Evolutionary conservation across 2,113 vertebrate genomes (phyloP).

Genomic region (Capreolus pygargus): DNA sequence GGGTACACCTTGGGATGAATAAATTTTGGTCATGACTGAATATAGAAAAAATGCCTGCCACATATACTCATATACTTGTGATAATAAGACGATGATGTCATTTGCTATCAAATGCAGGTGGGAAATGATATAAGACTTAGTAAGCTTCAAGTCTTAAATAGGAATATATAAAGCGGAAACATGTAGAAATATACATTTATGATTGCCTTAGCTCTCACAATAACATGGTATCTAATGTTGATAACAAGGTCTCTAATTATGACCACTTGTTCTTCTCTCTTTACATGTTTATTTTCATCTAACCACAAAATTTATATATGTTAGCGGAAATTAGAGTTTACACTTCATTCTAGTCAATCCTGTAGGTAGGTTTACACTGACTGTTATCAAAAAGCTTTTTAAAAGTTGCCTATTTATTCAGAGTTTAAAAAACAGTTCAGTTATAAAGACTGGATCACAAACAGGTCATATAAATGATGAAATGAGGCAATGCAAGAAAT

Average conservation of each 20-base stretch:
- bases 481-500: neutral
- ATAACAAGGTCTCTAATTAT: neutral
- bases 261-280: neutral
- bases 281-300: neutral
- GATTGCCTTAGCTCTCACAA: neutral
- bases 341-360: neutral
- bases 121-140: neutral
- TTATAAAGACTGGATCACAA: neutral
- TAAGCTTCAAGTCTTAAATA: constrained; percentile 8
- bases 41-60: neutral
- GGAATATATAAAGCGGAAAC: neutral
- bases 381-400: neutral
- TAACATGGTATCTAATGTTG: constrained; percentile 8
- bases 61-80: neutral
- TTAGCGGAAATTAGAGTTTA: constrained; percentile 7
- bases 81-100: constrained; percentile 7
- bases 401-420: neutral
- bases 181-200: neutral
- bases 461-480: neutral
- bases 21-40: constrained; percentile 33
- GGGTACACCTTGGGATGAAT: constrained; percentile 48
- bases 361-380: neutral
- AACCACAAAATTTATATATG: neutral
- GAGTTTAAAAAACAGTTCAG: constrained; percentile 18
- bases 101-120: neutral